Conservation (phyloP, 1,140 invertebrate species). For the Chrysomallon squamiferum region DNA sequence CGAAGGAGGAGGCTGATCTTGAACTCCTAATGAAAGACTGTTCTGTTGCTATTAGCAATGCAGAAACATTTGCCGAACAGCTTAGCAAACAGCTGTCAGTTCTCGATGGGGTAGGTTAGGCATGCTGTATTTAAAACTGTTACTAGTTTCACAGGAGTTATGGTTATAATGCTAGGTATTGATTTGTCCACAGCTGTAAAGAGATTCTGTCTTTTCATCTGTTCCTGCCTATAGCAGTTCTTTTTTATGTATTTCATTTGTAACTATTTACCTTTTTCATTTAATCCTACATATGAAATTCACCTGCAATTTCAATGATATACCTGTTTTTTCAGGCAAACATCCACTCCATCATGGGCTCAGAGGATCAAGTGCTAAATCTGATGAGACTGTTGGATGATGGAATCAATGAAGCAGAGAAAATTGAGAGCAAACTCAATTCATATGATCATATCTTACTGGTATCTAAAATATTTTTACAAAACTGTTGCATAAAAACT, state of each 20-base stretch:
- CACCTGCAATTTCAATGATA: too few relatives aligned
- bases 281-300: too few relatives aligned
- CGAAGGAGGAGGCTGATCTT: conserved; percentile 82
- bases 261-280: too few relatives aligned
- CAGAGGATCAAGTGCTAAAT: conserved; percentile 81
- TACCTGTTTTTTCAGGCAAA: conserved; percentile 70
- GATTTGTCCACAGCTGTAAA: too few relatives aligned
- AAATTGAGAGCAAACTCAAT: conserved; percentile 60
- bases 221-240: too few relatives aligned
- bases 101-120: conserved; percentile 76
- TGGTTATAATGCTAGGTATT: too few relatives aligned
- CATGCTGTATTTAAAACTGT: not conserved
- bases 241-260: too few relatives aligned
- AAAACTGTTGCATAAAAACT: not conserved
- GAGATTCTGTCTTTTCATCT: too few relatives aligned
- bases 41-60: conserved; percentile 83
- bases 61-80: conserved; percentile 84
- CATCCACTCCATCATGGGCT: conserved; percentile 84
- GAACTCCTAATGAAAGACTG: conserved; percentile 76
- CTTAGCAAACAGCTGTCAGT: conserved; percentile 81
- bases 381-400: conserved; percentile 85
- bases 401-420: conserved; percentile 57
- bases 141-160: too few relatives aligned
- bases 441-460: conserved; percentile 62
- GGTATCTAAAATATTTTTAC: conserved; percentile 30